Evolutionary conservation across 2,888 invertebrate species (phyloP), one percentile per base, ranked within the genome.

Genomic region (Drosophila tripunctata): DNA sequence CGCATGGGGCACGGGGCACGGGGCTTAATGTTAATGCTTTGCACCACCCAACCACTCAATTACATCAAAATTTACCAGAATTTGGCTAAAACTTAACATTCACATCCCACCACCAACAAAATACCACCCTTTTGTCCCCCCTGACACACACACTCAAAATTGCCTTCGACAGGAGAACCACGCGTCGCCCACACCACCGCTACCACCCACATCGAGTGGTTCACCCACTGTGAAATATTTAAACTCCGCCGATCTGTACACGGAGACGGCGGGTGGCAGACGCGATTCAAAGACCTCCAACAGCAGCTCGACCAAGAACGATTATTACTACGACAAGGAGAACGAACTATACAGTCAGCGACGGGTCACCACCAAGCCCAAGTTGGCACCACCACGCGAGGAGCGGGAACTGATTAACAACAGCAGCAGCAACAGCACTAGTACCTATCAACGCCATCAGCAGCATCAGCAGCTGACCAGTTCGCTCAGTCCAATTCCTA

Each of bases 251-350:
- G 91, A 91, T 61, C 78, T 90, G 22, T 89, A 90, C 54, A 89
- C 91, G 51, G 87, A 90, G 22, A 61, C 41, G 15, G 74, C 83
- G 19, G 80, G 86, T 2, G 78, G 74, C 15, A 88, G 91, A 24
- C 90, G 90, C 43, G 91, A 91, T 50, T 87, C 89, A 8, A 90
- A 88, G 75, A 64, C 83, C 3, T 80, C 80, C 6, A 82, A 85
- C 50, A 82, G 77, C 67, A 87, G 88, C 54, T 86, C 88, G 14
- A 75, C 85, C 12, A 84, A 89, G 70, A 88, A 88, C 60, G 91
- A 91, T 56, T 91, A 91, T 67, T 91, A 91, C 77, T 91, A 89
- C 62, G 91, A 91, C 77, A 91, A 91, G 82, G 91, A 91, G 79
- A 91, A 91, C 65, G 91, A 91, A 67, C 78, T 91, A 14, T 90